Conservation (phyloP, 1,140 invertebrate genomes). For the Drosophila lacteicornis region DNA sequence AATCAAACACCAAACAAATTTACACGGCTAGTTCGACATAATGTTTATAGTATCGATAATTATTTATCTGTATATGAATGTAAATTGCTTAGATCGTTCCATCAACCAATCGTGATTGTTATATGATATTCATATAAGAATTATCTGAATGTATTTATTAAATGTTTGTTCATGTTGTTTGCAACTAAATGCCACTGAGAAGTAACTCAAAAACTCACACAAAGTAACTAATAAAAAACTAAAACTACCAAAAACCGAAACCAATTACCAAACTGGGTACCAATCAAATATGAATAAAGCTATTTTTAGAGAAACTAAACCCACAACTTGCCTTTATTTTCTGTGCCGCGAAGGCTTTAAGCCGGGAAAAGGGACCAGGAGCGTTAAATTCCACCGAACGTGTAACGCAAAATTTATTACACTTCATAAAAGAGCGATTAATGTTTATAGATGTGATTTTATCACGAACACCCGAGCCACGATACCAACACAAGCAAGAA, state of each 20-base stretch:
- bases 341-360: slow-evolving; percentile 11
- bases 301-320: slow-evolving; percentile 81
- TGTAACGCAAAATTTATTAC: slow-evolving; percentile 74
- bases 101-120: slow-evolving; percentile 70
- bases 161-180: slow-evolving; percentile 81
- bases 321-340: slow-evolving; percentile 18
- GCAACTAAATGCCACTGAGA: slow-evolving; percentile 67
- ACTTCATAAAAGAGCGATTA: slow-evolving; percentile 83
- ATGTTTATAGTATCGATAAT: slow-evolving; percentile 63
- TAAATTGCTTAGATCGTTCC: slow-evolving; percentile 64
- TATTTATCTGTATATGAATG: slow-evolving; percentile 54
- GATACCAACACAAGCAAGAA: slow-evolving; percentile 11
- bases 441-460: slow-evolving; percentile 83
- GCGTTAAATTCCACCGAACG: slow-evolving; percentile 61
- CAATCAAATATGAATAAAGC: slow-evolving; percentile 82
- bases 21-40: slow-evolving; percentile 53
- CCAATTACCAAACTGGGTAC: slow-evolving; percentile 79
- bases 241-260: slow-evolving; percentile 42
- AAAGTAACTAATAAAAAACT: slow-evolving; percentile 20
- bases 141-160: slow-evolving; percentile 64
- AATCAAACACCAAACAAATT: slow-evolving; percentile 78
- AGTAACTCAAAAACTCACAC: slow-evolving; percentile 48
- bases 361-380: background rate
- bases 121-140: slow-evolving; percentile 82
- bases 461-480: slow-evolving; percentile 64